Base-by-base conservation (phyloP, 2,888 invertebrate species). In the Polymixis flavicincta region DNA sequence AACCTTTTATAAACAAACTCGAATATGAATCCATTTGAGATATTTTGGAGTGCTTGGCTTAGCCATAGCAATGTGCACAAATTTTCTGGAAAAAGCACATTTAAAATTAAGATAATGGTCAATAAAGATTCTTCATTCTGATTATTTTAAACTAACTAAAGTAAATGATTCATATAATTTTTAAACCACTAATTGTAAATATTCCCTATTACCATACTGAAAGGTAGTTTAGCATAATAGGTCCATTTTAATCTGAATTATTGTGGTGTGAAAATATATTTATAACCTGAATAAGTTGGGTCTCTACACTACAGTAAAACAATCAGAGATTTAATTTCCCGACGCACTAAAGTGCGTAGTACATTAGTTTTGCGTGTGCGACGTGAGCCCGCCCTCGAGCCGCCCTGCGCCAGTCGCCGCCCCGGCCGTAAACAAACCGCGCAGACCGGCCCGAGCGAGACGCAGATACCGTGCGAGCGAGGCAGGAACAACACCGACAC, bases 341-440 rank as follows among this genome's bases (percentile, higher is more conserved):
- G 60, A 78, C 83, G 80, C 76, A 81, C 78, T 87, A 90, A 89
- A 90, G 89, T 91, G 90, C 90, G 92, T 80, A 68, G 77, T 92
- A 93, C 92, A 93, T 94, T 91, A 92, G 92, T 94, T 93, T 93
- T 90, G 92, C 92, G 94, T 93, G 94, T 90, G 91, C 88, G 90
- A 87, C 90, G 87, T 85, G 85, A 92, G 89, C 93, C 95, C 95
- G 95, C 96, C 96, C 93, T 92, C 88, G 60, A 87, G 92, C 94
- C 95, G 95, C 95, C 95, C 95, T 94, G 92, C 92, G 92, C 92
- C 92, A 88, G 87, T 89, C 90, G 89, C 91, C 87, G 90, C 89
- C 90, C 88, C 89, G 92, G 91, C 90, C 82, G 82, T 87, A 86
- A 84, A 86, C 86, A 86, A 86, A 80, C 85, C 79, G 85, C 86